Conservation (phyloP, 2,888 invertebrate genomes). For the Mystacides longicornis region DNA sequence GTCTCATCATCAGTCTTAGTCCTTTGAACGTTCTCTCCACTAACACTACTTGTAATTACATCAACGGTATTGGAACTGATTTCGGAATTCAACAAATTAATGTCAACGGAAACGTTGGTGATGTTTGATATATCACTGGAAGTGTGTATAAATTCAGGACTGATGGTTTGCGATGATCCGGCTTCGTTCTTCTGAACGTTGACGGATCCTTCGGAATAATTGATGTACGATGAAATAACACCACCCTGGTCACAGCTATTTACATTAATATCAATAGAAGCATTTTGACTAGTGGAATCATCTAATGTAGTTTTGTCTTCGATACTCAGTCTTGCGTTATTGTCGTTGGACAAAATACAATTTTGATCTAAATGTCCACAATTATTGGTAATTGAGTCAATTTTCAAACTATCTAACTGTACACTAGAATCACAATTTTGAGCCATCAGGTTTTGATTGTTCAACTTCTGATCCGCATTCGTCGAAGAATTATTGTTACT, state of each 20-base stretch:
- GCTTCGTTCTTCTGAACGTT: slow-evolving; percentile 39
- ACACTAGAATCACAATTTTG: slow-evolving; percentile 4
- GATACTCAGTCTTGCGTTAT: slow-evolving; percentile 16
- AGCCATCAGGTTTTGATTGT: slow-evolving; percentile 3
- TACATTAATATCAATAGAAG: slow-evolving; percentile 7
- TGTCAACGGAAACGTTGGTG: slow-evolving; percentile 21
- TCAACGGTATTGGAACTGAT: background rate
- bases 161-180: slow-evolving; percentile 33
- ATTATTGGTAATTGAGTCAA: slow-evolving; percentile 28
- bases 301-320: slow-evolving; percentile 9
- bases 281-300: slow-evolving; percentile 12
- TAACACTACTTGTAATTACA: slow-evolving; percentile 4
- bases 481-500: slow-evolving; percentile 26
- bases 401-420: slow-evolving; percentile 24
- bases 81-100: slow-evolving; percentile 3
- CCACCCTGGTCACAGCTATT: slow-evolving; percentile 28
- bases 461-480: background rate
- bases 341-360: slow-evolving; percentile 39
- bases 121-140: background rate
- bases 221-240: slow-evolving; percentile 33
- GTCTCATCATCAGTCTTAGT: background rate
- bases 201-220: slow-evolving; percentile 36
- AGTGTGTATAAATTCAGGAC: slow-evolving; percentile 19
- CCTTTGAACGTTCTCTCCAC: background rate
- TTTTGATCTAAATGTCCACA: slow-evolving; percentile 39